Conservation (phyloP, 1,140 invertebrate species). For the Pteromalus puparum region DNA sequence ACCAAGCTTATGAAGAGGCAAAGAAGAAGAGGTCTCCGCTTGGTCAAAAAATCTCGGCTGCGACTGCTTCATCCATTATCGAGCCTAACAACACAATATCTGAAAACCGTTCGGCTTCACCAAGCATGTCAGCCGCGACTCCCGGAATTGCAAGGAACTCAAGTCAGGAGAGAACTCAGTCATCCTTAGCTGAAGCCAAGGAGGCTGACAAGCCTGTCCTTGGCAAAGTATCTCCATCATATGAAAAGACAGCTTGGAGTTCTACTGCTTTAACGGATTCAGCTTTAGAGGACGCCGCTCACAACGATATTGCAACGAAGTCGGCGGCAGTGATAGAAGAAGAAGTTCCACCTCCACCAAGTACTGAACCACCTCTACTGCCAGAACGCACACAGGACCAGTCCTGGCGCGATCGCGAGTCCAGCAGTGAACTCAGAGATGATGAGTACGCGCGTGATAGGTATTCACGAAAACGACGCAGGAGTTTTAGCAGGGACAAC, state of each 20-base stretch:
- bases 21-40: constrained; percentile 82
- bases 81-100: too few relatives aligned
- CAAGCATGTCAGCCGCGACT: too few relatives aligned
- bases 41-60: constrained; percentile 46
- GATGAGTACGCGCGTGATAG: constrained; percentile 58
- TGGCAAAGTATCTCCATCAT: constrained; percentile 38
- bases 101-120: too few relatives aligned
- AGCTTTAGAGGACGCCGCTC: constrained; percentile 61
- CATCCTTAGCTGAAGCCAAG: too few relatives aligned
- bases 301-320: constrained; percentile 61
- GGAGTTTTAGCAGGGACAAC: constrained; percentile 71
- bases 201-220: too few relatives aligned
- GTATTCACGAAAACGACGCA: constrained; percentile 67
- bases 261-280: constrained; percentile 61
- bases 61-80: too few relatives aligned
- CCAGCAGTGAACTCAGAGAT: constrained; percentile 45
- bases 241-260: constrained; percentile 37
- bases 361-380: constrained; percentile 71
- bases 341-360: constrained; percentile 72
- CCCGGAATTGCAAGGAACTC: too few relatives aligned
- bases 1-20: constrained; percentile 86
- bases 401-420: constrained; percentile 37
- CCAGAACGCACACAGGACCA: constrained; percentile 58
- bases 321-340: constrained; percentile 71
- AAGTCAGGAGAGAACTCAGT: too few relatives aligned